Base-by-base conservation (phyloP, 1,140 invertebrate genomes). In the Coboldia fuscipes region DNA sequence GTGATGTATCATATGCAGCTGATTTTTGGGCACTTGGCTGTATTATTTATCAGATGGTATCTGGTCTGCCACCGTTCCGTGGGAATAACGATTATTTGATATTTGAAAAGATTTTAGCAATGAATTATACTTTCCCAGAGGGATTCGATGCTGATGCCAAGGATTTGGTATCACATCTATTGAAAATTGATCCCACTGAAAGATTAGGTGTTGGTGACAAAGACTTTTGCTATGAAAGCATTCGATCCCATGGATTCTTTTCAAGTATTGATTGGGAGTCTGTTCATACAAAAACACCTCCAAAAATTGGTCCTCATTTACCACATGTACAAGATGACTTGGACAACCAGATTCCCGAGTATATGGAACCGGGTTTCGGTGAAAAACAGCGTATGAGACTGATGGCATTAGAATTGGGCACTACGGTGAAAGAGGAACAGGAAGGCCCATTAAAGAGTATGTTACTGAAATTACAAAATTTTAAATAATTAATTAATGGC, bases 21-120 rank as follows among this genome's bases (percentile, higher is more conserved):
- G 94, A 98, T 60, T 61, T 97, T n/a, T 98, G 94, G 94, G 93
- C 93, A 0, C 62, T 96, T 19, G 96, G 92, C 4, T 97, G 92
- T 56, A 93, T 98, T 37, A 62, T 98, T 28, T 98, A 89, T 58
- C 93, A 98, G 62, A 92, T 98, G 80, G 72, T 96, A 16, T 73
- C 85, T 7, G 90, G 92, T 4, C 47, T 81, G 42, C 84, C 86
- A 19, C 92, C 93, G 0, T 98, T 98, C 60, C 66, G 78, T 40
- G 84, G 79, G 26, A 66, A 80, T 37, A 92, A 79, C 57, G 94
- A 98, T 52, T 98, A 93, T 61, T 67, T 92, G 39, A 96, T 96
- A 32, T 96, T 97, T 54, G 82, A 94, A 56, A 94, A 94, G 59
- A 94, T 98, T 42, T 54, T 85, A 7, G 82, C 79, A 47, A 63